These are phyloP conservation scores for Drosophila recens DNA, from an alignment of 2,888 invertebrate genomes.

Conservation along the genomic window DNA sequence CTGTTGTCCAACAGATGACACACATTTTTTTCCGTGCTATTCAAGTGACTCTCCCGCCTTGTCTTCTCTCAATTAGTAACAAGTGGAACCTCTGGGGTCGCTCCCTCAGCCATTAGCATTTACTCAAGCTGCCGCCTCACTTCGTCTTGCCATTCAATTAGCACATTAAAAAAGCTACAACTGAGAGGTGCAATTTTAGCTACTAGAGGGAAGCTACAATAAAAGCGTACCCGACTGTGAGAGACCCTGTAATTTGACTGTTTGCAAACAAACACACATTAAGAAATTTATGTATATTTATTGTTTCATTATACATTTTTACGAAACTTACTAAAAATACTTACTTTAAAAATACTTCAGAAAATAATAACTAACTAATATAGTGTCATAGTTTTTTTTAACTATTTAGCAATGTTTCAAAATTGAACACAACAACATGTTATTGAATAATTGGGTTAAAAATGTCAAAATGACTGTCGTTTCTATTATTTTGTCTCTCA, in stretches of 20 bases:
- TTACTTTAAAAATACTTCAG: too few species aligned
- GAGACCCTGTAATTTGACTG: not conserved
- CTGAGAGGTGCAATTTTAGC: constrained; percentile 6
- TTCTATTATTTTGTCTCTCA: too few species aligned
- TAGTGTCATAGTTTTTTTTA: too few species aligned
- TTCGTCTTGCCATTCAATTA: constrained; percentile 20
- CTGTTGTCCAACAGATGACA: constrained; percentile 39
- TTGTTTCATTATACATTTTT: too few species aligned
- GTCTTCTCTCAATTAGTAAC: constrained; percentile 59
- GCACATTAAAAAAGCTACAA: constrained; percentile 11
- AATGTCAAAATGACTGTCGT: too few species aligned
- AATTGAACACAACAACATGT: too few species aligned
- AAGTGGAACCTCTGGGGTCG: constrained; percentile 12
- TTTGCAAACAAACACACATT: too few species aligned
- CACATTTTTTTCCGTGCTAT: constrained; percentile 40
- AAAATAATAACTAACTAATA: too few species aligned
- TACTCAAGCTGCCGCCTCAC: constrained; percentile 9
- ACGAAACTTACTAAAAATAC: too few species aligned
- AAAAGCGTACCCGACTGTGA: not conserved
- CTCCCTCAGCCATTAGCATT: constrained; percentile 6
- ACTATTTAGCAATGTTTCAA: too few species aligned
- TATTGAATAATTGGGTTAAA: too few species aligned
- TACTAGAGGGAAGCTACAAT: not conserved
- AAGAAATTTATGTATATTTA: too few species aligned
- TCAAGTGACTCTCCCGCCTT: constrained; percentile 4